Conservation (phyloP, 1,140 invertebrate species). For the Drosophila subobscura region DNA sequence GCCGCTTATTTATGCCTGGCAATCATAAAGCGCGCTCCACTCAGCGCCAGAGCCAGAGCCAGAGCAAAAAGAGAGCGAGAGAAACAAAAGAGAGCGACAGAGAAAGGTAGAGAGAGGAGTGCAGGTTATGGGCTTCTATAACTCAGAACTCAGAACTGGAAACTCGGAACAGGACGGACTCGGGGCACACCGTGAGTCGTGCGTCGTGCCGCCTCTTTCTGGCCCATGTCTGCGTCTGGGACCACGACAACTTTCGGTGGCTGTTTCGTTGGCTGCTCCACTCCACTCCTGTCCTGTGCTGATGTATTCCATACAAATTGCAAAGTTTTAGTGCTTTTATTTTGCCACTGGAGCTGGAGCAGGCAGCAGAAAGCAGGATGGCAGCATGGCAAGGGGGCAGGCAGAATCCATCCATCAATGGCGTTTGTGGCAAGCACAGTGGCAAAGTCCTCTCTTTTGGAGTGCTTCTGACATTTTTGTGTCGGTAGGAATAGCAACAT, state of each 20-base stretch:
- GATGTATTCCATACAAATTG: conserved; percentile 82
- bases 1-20: conserved; percentile 77
- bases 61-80: conserved; percentile 30
- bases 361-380: neutral
- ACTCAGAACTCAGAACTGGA: conserved; percentile 51
- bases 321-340: conserved; percentile 79
- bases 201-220: conserved; percentile 64
- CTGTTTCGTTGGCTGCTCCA: conserved; percentile 15
- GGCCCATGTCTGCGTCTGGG: conserved; percentile 23
- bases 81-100: conserved; percentile 41
- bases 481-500: conserved; percentile 53
- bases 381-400: conserved; percentile 42
- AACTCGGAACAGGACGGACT: conserved; percentile 18
- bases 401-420: conserved; percentile 81
- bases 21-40: conserved; percentile 72
- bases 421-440: conserved; percentile 69
- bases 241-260: conserved; percentile 23
- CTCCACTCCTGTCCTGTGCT: conserved; percentile 8
- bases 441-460: conserved; percentile 47
- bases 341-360: conserved; percentile 35
- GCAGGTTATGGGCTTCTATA: conserved; percentile 80
- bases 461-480: conserved; percentile 72
- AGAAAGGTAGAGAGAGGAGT: conserved; percentile 40
- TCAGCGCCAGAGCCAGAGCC: conserved; percentile 8
- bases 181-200: conserved; percentile 30